Conservation (phyloP, 2,113 vertebrate genomes). For the Odontophorus gujanensis region DNA sequence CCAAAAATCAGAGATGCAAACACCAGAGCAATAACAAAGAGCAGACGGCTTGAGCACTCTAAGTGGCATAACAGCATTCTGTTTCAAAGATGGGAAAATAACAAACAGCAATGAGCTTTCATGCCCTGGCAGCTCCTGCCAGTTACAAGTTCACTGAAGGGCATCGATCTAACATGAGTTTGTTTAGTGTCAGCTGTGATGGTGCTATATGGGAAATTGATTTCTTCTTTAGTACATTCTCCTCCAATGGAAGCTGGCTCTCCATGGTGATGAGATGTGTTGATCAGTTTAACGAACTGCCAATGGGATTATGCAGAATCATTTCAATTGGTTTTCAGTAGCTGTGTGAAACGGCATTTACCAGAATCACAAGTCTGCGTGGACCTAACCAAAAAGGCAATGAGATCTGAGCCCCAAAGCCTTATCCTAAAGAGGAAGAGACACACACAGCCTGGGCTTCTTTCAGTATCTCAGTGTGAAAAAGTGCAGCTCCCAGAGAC, state of each 20-base stretch:
- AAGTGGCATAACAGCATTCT: background rate
- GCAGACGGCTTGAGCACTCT: background rate
- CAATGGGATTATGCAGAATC: background rate
- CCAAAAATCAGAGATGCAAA: background rate
- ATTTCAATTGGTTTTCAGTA: background rate
- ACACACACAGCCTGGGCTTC: background rate
- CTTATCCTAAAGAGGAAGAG: background rate
- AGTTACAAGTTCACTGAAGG: background rate
- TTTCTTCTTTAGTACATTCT: background rate
- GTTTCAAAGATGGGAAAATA: constrained; percentile 4
- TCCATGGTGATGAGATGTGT: background rate
- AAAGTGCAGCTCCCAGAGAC: background rate
- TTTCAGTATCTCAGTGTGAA: background rate
- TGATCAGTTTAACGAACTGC: constrained; percentile 5
- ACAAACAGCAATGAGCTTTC: background rate
- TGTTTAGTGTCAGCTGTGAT: background rate
- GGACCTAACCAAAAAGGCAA: background rate
- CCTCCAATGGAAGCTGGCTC: background rate
- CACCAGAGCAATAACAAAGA: background rate
- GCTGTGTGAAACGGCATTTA: background rate
- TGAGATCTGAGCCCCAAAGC: background rate
- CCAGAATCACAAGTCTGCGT: background rate
- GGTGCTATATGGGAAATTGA: background rate
- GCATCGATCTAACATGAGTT: background rate
- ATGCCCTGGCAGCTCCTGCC: background rate